Evolutionary conservation across 2,113 vertebrate genomes (phyloP), one percentile per base, ranked within the genome.

Genomic region (Notarius lentiginosus): DNA sequence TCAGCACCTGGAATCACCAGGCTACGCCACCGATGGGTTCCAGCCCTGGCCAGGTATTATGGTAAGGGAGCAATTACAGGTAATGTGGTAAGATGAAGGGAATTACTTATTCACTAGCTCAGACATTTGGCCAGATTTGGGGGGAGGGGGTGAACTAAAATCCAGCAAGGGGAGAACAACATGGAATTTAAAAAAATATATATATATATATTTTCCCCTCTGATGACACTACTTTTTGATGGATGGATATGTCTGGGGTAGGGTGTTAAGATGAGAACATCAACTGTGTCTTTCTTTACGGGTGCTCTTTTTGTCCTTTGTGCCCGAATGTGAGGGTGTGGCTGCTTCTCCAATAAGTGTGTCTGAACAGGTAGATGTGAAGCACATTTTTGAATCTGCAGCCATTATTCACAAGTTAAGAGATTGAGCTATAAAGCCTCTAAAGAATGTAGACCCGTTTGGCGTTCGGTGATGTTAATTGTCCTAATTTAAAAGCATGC

Each of bases 1-100:
- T 89, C 65, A 30, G 49, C 88, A 75, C 68, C 75, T 84, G 89
- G 76, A 86, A 66, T 88, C 89, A 65, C 75, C 84, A 90, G 65
- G 84, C 89, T 83, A 84, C 89, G 17, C 65, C 87, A 88, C 55
- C 63, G 77, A 89, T 80, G 89, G 87, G 79, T 88, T 86, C 86
- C 87, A 88, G 70, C 75, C 89, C 81, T 90, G 84, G 84, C 87
- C 89, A 86, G 84, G 80, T 90, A 30, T 90, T 84, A 86, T 90
- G 89, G 89, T 90, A 90, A 90, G 89, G 63, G 87, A 86, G 84
- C 75, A 65, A 51, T 83, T 88, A 30, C 87, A 90, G 87, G 89
- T 90, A 88, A 90, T 55, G 53, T 86, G 83, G 83, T 88, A 88
- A 83, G 53, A 72, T 49, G 56, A 17, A 83, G 86, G 55, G 84